Conservation (phyloP, 2,113 vertebrate species). For the Australoheros scitulus region DNA sequence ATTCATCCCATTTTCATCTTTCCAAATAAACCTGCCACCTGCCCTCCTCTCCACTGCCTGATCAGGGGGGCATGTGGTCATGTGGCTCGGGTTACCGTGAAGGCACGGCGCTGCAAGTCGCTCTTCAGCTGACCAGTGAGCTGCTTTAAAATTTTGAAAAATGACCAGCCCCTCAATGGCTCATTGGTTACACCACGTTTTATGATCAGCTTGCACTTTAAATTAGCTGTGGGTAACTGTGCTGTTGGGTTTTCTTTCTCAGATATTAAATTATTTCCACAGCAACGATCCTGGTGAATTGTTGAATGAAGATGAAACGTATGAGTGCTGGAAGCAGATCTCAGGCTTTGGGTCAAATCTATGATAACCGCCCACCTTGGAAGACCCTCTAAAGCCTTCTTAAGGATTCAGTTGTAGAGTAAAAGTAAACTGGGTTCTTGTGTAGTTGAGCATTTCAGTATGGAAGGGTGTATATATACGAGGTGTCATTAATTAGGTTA, state of each 20-base stretch:
- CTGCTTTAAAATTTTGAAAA: slow-evolving; percentile 28
- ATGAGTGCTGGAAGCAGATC: neutral
- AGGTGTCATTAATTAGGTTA: neutral
- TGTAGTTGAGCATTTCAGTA: neutral
- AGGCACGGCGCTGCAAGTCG: slow-evolving; percentile 18
- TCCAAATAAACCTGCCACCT: slow-evolving; percentile 77
- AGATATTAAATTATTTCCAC: slow-evolving; percentile 12
- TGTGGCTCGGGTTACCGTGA: slow-evolving; percentile 50
- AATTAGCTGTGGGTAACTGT: slow-evolving; percentile 31
- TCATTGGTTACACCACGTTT: slow-evolving; percentile 4
- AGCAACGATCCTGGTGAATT: neutral
- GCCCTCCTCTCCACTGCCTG: slow-evolving; percentile 49
- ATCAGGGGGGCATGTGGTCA: slow-evolving; percentile 30
- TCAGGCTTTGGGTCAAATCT: neutral
- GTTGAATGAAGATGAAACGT: neutral
- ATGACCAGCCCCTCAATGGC: neutral
- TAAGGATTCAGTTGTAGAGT: neutral
- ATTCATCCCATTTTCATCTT: slow-evolving; percentile 81
- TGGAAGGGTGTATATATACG: neutral
- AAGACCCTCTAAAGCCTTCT: neutral
- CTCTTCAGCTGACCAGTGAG: slow-evolving; percentile 44
- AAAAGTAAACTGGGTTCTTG: neutral
- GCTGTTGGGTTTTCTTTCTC: slow-evolving; percentile 7
- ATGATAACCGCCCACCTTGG: neutral
- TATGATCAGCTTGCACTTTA: slow-evolving; percentile 9